A percentile compares a stretch with the other conserved stretches of the same genome.
These are phyloP conservation scores for Atherinosoma microstoma DNA, from an alignment of 2,797 vertebrate species.

Conservation along the genomic window DNA sequence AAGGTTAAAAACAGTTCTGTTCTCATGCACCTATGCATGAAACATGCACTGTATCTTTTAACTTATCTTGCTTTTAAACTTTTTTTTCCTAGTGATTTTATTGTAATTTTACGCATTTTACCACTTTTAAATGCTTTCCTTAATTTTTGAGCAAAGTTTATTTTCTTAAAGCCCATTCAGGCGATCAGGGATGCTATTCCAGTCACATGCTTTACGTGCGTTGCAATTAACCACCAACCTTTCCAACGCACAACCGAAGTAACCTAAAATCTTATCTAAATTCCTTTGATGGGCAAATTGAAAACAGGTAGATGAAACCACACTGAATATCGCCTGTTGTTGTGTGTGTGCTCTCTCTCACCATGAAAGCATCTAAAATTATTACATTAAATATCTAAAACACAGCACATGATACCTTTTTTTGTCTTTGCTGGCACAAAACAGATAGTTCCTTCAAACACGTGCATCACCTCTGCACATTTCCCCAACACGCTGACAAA, in stretches of 20 bases:
- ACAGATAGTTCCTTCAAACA: not conserved
- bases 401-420: not conserved
- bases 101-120: no score
- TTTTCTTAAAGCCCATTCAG: not conserved
- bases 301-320: not conserved
- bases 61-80: no score
- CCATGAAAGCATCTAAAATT: not conserved
- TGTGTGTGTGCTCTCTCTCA: not conserved
- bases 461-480: not conserved
- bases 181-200: not conserved
- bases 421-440: not conserved
- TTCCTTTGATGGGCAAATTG: not conserved
- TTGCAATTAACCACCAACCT: not conserved
- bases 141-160: not conserved
- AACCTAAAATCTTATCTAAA: not conserved
- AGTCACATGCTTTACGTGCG: not conserved
- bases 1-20: not conserved
- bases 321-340: not conserved
- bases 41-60: no score
- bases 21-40: no score
- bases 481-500: slow-evolving; percentile 15
- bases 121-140: not conserved
- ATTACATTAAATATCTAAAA: slow-evolving; percentile 21
- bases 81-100: no score
- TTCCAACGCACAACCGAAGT: not conserved